phyloP scores from a whole-genome alignment of 2,888 invertebrate species.

The Masnerella sp. region DNA sequence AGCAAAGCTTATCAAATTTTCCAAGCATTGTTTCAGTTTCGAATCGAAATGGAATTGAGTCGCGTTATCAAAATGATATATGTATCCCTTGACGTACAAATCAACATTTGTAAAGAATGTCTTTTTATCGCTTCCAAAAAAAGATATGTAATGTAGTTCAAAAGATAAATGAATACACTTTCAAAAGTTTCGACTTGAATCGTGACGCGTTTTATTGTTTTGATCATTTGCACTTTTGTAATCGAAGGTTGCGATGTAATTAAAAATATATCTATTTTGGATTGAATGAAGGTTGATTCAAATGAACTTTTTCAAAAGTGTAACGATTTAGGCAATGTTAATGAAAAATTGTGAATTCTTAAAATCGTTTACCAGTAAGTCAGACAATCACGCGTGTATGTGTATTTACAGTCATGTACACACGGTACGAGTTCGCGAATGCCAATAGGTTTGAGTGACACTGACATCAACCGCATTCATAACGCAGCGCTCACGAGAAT shows the following conservation, averaged over 20 bases:
- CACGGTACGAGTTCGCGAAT: conserved; percentile 68
- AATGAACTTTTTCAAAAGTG: conserved; percentile 6
- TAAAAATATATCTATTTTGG: not conserved
- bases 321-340: conserved; percentile 5
- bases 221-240: not conserved
- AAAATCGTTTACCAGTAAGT: conserved; percentile 56
- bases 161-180: not conserved
- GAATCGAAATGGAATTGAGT: not conserved
- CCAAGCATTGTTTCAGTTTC: not conserved
- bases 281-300: too few relatives aligned
- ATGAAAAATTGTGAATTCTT: conserved; percentile 7
- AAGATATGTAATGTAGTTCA: conserved; percentile 35
- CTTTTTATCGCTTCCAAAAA: conserved; percentile 2
- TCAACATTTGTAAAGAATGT: conserved; percentile 35
- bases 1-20: conserved; percentile 34
- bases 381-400: conserved; percentile 55
- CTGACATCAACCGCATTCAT: conserved; percentile 46
- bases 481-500: conserved; percentile 35
- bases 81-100: conserved; percentile 12
- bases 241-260: too few relatives aligned
- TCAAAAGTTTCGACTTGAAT: conserved; percentile 5
- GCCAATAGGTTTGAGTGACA: conserved; percentile 41
- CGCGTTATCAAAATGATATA: conserved; percentile 15
- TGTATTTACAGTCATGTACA: conserved; percentile 73
- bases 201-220: not conserved